Evolutionary conservation across 37 sponge, comb jelly and placozoan species (phyloP), one percentile per base, ranked within the genome.

Genomic region (Chondrosia reniformis): DNA sequence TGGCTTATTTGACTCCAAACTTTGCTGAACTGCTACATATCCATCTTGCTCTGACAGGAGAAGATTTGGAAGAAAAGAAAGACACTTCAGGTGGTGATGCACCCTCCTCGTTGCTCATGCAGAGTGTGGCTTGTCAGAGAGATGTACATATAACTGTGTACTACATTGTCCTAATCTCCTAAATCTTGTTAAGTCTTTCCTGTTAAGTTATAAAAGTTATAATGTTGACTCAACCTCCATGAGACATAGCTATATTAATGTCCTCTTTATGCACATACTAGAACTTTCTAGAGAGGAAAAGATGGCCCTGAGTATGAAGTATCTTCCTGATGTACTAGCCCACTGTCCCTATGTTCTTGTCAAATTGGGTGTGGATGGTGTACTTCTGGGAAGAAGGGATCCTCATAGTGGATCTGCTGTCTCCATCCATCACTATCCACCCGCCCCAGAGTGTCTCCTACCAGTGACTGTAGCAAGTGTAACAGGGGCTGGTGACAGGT

Each of bases 401-500:
- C 33, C 76, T 0, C 4, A 19, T 24, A 39, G 25, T 6, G 43
- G 40, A 13, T 43, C 39, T 21, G 72, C 44, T 44, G 39, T 43
- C 72, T 44, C 73, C 43, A 76, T 75, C 40, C 43, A 52, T 19
- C 86, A 84, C 56, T 88, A 89, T 44, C 84, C 83, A 4, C 55
- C 94, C 41, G 87, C 89, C 0, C 54, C 84, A 33, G 40, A 44
- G 27, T 22, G 33, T 33, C 40, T 81, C 36, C 75, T 85, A 24
- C 89, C 90, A 34, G 76, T 79, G 13, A 63, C 19, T 76, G 87
- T 95, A 3, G 61, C 80, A 49, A 95, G 81, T 88, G 95, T 85
- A 22, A 73, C 92, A n/a, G 95, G 95, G 21, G 89, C 93, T 22
- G 95, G 95, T 44, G 95, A 95, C 75, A 86, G 91, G 91, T 85